Evolutionary conservation across 1,140 invertebrate species (phyloP).

Genomic region (Drosophila takahashii): DNA sequence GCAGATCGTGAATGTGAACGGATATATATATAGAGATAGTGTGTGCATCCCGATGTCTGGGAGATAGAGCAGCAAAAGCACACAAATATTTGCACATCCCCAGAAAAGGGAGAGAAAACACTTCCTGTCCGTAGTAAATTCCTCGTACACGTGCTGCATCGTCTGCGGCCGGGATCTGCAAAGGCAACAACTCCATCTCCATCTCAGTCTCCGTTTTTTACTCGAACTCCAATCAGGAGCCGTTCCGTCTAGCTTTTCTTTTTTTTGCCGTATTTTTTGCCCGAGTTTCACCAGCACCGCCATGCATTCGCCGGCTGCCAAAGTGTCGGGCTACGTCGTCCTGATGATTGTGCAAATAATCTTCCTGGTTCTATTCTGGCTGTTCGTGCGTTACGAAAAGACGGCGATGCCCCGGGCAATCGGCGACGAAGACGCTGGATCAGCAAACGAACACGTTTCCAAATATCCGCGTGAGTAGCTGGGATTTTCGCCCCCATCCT

Average conservation of each 20-base stretch:
- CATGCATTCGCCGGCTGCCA: conserved; percentile 78
- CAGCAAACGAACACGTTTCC: conserved; percentile 79
- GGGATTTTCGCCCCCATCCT: conserved; percentile 38
- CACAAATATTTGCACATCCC: conserved; percentile 58
- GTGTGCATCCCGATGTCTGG: conserved; percentile 16
- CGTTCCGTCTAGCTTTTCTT: conserved; percentile 17
- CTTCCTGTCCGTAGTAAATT: conserved; percentile 71
- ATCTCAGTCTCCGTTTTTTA: conserved; percentile 20
- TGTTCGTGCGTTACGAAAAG: conserved; percentile 84
- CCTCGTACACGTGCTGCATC: conserved; percentile 69
- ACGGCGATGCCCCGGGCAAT: conserved; percentile 63
- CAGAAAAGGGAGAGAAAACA: conserved; percentile 1
- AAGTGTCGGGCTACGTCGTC: conserved; percentile 79
- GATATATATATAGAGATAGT: conserved; percentile 17
- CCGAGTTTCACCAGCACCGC: conserved; percentile 5
- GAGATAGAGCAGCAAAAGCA: conserved; percentile 30
- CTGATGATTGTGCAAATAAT: conserved; percentile 84
- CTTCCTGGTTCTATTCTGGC: conserved; percentile 80
- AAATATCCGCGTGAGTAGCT: conserved; percentile 84
- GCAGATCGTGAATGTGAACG: conserved; percentile 60
- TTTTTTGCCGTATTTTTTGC: conserved; percentile 16
- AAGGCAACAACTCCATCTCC: conserved; percentile 8
- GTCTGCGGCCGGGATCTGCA: conserved; percentile 61
- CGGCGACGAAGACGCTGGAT: conserved; percentile 68
- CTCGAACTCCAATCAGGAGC: conserved; percentile 55